These are phyloP conservation scores for Ictalurus furcatus DNA, from an alignment of 2,113 vertebrate genomes.

Conservation along the genomic window DNA sequence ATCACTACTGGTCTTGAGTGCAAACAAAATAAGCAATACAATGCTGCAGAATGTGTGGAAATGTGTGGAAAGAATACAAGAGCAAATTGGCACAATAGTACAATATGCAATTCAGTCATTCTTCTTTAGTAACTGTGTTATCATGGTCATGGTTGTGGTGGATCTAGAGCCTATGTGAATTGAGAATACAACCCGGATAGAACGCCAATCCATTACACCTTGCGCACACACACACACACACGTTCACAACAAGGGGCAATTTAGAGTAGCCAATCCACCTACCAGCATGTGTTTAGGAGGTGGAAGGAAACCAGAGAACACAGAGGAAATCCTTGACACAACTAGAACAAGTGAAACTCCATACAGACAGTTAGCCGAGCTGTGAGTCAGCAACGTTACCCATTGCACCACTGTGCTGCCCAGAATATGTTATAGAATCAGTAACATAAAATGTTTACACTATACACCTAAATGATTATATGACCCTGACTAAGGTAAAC, in stretches of 20 bases:
- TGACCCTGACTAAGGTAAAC: constrained; percentile 1
- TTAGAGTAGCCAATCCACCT: not conserved
- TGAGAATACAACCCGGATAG: not conserved
- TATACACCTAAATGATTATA: not conserved
- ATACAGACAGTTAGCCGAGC: not conserved
- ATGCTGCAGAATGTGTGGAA: constrained; percentile 27
- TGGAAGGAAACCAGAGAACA: not conserved
- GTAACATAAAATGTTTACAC: not conserved
- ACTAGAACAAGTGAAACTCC: not conserved
- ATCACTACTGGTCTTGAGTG: constrained; percentile 25
- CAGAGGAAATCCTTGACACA: not conserved
- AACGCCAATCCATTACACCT: not conserved
- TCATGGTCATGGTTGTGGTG: not conserved
- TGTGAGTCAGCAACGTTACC: not conserved
- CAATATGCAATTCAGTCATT: not conserved
- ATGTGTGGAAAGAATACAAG: not conserved
- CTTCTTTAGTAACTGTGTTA: not conserved
- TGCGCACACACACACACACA: not conserved
- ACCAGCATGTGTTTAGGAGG: not conserved
- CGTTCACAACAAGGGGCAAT: not conserved
- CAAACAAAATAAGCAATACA: not conserved
- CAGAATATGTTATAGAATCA: not conserved
- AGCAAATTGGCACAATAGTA: not conserved
- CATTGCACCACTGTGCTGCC: not conserved
- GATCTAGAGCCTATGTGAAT: not conserved